These are phyloP conservation scores for Poecilia gillii DNA, from an alignment of 2,797 vertebrate genomes.

Conservation along the genomic window DNA sequence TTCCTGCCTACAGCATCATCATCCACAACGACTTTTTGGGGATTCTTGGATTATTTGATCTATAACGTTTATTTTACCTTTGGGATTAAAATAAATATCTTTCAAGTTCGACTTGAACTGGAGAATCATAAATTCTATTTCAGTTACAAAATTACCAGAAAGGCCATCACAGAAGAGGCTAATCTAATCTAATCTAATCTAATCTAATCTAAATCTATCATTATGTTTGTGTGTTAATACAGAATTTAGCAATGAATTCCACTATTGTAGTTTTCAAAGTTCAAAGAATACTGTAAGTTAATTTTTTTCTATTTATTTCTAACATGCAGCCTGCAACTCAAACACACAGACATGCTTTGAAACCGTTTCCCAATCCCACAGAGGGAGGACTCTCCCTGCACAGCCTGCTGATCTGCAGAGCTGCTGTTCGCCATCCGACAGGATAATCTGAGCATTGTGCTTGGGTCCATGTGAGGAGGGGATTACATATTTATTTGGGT, in stretches of 20 bases:
- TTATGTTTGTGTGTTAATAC: background rate
- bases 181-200: no score
- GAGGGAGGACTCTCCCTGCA: conserved; percentile 20
- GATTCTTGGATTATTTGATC: background rate
- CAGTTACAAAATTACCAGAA: background rate
- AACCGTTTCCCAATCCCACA: conserved; percentile 12
- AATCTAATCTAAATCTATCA: background rate
- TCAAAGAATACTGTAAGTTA: background rate
- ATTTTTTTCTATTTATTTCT: conserved; percentile 7
- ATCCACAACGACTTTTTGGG: background rate
- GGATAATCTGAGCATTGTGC: conserved; percentile 71
- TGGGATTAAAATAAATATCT: background rate
- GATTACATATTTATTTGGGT: conserved; percentile 82
- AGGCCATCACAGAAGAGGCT: background rate
- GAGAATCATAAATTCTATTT: background rate
- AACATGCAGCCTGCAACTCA: conserved; percentile 5
- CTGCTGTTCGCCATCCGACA: conserved; percentile 45
- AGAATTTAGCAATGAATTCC: background rate
- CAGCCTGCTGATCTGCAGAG: conserved; percentile 17
- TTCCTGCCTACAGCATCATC: background rate
- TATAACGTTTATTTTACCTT: background rate
- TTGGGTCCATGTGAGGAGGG: conserved; percentile 73
- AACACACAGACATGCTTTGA: conserved; percentile 12
- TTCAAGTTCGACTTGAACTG: background rate
- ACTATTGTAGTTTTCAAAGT: background rate